Conservation (phyloP, 2,113 vertebrate genomes). For the Phyllostomus discolor region DNA sequence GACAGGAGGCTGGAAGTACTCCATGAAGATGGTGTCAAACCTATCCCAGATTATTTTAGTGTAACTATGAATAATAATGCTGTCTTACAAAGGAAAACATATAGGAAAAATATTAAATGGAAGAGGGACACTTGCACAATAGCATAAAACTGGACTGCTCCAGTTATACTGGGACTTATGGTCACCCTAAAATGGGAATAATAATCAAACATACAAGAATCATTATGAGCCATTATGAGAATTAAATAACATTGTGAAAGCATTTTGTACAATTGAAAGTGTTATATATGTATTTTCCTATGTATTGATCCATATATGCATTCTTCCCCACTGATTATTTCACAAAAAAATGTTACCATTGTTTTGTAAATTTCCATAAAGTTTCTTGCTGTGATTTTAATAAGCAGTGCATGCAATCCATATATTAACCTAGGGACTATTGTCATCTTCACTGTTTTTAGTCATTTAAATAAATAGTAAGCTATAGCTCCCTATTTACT, state of each 20-base stretch:
- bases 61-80: neutral
- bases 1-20: neutral
- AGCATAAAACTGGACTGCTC: neutral
- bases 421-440: neutral
- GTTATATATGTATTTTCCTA: neutral
- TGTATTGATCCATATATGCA: neutral
- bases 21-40: neutral
- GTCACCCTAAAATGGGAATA: neutral
- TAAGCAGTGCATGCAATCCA: constrained; percentile 43
- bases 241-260: neutral
- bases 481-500: neutral
- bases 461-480: constrained; percentile 57
- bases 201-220: neutral
- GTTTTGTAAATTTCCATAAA: constrained; percentile 47
- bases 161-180: neutral
- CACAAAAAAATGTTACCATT: constrained; percentile 7
- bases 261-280: neutral
- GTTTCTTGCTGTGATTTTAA: constrained; percentile 62
- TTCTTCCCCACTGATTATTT: constrained; percentile 20
- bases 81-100: constrained; percentile 6
- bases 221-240: neutral
- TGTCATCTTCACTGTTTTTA: constrained; percentile 46
- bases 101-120: neutral
- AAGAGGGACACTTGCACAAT: neutral
- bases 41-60: neutral